Evolutionary conservation across 2,113 vertebrate genomes (phyloP), one percentile per base, ranked within the genome.

Genomic region (Trematomus loennbergii): DNA sequence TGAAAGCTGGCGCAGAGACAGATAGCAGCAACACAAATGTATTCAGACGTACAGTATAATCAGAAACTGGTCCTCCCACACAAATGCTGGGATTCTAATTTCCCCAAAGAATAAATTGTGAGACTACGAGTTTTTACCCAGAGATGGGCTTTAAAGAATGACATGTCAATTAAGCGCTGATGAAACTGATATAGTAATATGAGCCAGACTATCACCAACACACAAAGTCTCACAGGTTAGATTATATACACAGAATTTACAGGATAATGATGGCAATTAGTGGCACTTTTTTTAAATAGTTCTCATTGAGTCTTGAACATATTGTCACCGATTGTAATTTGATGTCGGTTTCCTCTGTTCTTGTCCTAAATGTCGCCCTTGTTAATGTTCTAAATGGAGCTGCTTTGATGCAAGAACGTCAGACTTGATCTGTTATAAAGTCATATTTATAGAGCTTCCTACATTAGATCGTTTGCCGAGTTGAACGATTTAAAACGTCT

Each of bases 1-100:
- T 74, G 76, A 78, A 66, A 85, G 77, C 88, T 86, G 86, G 78
- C 67, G 18, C 82, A 25, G 4, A 75, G 48, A 72, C 73, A 86
- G 68, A 65, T 60, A 72, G 68, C n/a, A 18, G 54, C 53, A 50
- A 33, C n/a, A 60, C 48, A 58, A 57, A 71, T 53, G 48, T 52
- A 71, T 55, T 84, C 70, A 82, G 72, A 81, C 45, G 12, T 72
- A 82, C 65, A 71, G 81, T 76, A 67, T 13, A 45, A 40, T 57
- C 53, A 60, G 59, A 72, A 49, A 68, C 68, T 52, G 52, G 65
- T 12, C 60, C 17, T 36, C 64, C 63, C 33, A 52, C 46, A 48
- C 60, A 55, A 52, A 72, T 7, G 4, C 50, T 2, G 3, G 16
- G 29, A 64, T 54, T 52, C 63, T 11, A 68, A 63, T 43, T 25